Evolutionary conservation across 2,113 vertebrate species (phyloP).

Genomic region (Elanoides forficatus): DNA sequence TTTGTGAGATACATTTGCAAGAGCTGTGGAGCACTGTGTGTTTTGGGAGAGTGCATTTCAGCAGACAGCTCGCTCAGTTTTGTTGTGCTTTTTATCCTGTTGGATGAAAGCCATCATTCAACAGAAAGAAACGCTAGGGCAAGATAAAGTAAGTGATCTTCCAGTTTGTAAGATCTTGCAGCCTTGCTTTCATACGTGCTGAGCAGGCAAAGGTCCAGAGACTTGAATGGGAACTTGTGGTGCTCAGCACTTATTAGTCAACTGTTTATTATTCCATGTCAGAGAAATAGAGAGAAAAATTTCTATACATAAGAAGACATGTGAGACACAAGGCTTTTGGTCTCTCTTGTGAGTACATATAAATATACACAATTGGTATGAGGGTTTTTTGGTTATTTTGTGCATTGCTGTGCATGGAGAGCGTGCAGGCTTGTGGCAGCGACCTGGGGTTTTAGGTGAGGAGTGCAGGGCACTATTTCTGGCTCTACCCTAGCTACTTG

Average conservation of each 20-base stretch:
- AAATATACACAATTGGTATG: neutral
- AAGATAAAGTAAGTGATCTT: neutral
- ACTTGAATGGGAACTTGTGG: neutral
- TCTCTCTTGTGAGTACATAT: neutral
- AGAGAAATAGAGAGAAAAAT: neutral
- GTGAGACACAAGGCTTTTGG: neutral
- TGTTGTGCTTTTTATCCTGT: neutral
- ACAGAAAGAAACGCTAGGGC: neutral
- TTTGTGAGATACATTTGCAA: neutral
- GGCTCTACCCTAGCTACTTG: neutral
- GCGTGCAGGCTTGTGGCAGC: accelerated
- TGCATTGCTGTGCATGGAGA: neutral
- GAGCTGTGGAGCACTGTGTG: neutral
- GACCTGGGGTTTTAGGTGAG: neutral
- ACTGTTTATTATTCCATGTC: neutral
- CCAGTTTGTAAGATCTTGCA: neutral
- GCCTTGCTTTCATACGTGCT: neutral
- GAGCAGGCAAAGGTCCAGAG: neutral
- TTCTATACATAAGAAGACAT: accelerated
- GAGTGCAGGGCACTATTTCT: neutral
- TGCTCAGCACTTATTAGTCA: neutral
- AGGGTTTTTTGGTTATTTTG: neutral
- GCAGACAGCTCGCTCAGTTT: neutral
- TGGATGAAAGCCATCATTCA: neutral
- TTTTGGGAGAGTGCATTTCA: neutral